These are phyloP conservation scores for Setophaga kirtlandii DNA, from an alignment of 2,113 vertebrate genomes.

Conservation along the genomic window DNA sequence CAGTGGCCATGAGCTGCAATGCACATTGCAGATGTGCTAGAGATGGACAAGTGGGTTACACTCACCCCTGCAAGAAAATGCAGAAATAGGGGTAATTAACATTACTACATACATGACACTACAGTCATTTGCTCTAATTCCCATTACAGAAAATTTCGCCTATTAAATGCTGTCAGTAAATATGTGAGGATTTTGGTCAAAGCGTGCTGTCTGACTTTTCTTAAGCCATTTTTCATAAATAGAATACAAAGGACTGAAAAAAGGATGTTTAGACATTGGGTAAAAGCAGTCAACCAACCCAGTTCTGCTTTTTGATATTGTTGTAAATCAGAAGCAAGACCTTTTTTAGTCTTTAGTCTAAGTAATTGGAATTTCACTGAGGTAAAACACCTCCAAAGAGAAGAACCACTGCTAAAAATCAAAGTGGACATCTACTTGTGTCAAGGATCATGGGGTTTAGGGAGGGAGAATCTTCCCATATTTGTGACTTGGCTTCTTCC, in stretches of 20 bases:
- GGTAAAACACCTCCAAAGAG: not conserved
- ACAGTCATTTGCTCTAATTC: not conserved
- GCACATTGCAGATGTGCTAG: accelerated
- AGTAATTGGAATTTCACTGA: not conserved
- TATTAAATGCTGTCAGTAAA: not conserved
- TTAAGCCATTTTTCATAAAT: not conserved
- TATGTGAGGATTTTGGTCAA: not conserved
- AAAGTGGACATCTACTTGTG: not conserved
- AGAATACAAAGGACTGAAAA: not conserved
- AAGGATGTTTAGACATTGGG: not conserved
- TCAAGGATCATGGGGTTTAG: not conserved
- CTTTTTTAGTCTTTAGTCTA: not conserved
- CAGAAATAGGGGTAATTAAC: not conserved
- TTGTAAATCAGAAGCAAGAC: not conserved
- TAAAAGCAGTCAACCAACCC: not conserved
- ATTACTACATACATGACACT: not conserved
- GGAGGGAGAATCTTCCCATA: not conserved
- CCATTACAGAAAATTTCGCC: accelerated
- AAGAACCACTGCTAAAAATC: not conserved
- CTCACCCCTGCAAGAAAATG: not conserved
- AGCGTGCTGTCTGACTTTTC: not conserved
- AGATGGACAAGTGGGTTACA: accelerated
- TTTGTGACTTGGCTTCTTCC: not conserved
- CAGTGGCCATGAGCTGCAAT: not conserved
- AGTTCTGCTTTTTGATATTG: not conserved